Evolutionary conservation across 2,113 vertebrate genomes (phyloP).

Genomic region (Zosterops japonicus): DNA sequence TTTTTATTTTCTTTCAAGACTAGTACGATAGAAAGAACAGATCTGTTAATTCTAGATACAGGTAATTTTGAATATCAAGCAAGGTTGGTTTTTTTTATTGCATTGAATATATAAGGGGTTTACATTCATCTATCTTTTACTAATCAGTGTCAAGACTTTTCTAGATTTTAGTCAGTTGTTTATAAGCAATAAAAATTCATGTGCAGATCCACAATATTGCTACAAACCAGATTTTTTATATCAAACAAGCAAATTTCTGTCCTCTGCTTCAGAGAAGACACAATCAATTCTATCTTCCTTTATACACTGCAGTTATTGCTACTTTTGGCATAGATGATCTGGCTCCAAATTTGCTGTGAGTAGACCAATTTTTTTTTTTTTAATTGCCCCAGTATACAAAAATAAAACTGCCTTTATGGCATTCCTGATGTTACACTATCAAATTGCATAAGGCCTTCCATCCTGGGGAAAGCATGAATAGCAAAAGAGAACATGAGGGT

Average conservation of each 20-base stretch:
- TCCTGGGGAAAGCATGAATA: background rate
- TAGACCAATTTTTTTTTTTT: constrained; percentile 35
- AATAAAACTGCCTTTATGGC: constrained; percentile 56
- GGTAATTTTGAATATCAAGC: background rate
- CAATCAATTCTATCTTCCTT: constrained; percentile 39
- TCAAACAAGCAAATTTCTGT: constrained; percentile 53
- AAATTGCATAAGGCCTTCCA: background rate
- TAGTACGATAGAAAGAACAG: background rate
- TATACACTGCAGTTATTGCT: constrained; percentile 42
- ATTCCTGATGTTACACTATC: constrained; percentile 24
- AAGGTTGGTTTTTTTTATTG: background rate
- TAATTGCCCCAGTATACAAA: constrained; percentile 44
- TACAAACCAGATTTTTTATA: constrained; percentile 33
- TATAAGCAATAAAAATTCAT: background rate
- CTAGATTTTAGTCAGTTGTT: background rate
- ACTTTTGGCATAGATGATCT: constrained; percentile 53
- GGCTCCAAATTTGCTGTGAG: constrained; percentile 58
- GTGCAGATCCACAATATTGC: background rate
- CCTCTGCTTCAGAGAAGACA: constrained; percentile 7
- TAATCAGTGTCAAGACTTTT: background rate
- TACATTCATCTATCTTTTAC: background rate
- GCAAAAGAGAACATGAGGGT: background rate
- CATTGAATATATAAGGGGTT: background rate
- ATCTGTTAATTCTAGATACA: background rate
- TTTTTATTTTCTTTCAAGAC: background rate